phyloP scores from a whole-genome alignment of 2,888 invertebrate species.

The Brachynemurus nebulosus region DNA sequence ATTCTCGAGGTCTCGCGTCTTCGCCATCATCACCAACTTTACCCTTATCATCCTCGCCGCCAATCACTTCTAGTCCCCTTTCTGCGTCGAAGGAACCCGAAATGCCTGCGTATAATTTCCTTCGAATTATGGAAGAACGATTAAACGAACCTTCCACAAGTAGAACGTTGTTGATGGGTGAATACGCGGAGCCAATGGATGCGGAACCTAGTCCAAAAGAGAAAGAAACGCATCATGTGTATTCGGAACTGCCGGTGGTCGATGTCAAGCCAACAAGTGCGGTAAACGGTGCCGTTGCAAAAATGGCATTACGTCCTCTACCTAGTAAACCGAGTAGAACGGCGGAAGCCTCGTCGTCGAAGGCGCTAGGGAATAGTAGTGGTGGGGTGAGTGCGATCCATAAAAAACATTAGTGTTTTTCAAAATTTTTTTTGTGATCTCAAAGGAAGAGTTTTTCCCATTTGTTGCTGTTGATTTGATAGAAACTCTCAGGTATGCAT shows the following conservation, averaged over 20 bases:
- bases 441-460: not conserved
- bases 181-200: slow-evolving; percentile 42
- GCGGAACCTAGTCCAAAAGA: slow-evolving; percentile 25
- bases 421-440: not conserved
- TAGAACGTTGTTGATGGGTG: slow-evolving; percentile 31
- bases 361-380: slow-evolving; percentile 4
- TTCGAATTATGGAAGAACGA: slow-evolving; percentile 45
- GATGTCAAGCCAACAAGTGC: slow-evolving; percentile 19
- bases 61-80: no score
- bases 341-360: slow-evolving; percentile 13
- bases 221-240: slow-evolving; percentile 38
- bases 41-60: slow-evolving; percentile 26
- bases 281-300: no score
- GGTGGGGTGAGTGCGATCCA: not conserved
- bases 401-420: not conserved
- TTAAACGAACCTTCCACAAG: slow-evolving; percentile 28
- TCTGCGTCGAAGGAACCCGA: no score
- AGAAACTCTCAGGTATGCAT: slow-evolving; percentile 7
- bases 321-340: slow-evolving; percentile 43
- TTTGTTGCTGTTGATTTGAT: not conserved
- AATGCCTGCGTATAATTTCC: slow-evolving; percentile 42
- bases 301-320: slow-evolving; percentile 54
- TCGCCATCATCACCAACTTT: slow-evolving; percentile 13
- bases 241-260: slow-evolving; percentile 38
- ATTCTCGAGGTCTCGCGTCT: slow-evolving; percentile 3